Evolutionary conservation across 2,113 vertebrate species (phyloP).

Genomic region (Tachycineta bicolor): DNA sequence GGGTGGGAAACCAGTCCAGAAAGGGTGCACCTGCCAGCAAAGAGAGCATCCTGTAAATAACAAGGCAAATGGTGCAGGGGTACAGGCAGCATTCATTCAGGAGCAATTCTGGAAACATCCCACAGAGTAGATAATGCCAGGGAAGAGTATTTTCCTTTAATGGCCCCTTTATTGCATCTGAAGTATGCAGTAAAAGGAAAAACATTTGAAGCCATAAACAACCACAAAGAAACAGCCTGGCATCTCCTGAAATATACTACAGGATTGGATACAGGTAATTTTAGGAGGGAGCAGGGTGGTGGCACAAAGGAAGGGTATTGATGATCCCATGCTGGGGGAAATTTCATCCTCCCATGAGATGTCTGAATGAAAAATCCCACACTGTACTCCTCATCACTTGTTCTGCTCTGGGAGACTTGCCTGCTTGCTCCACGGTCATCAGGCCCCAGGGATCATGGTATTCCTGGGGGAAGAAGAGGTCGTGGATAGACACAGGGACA

Average conservation of each 20-base stretch:
- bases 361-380: neutral
- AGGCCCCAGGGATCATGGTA: neutral
- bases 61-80: neutral
- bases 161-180: neutral
- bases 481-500: neutral
- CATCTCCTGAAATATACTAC: neutral
- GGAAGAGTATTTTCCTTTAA: neutral
- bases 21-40: neutral
- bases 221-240: neutral
- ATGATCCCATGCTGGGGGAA: neutral
- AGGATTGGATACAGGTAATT: neutral
- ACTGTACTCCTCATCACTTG: too few species aligned
- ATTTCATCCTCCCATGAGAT: rapidly evolving
- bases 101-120: neutral
- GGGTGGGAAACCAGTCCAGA: neutral
- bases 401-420: neutral
- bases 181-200: conserved; percentile 13
- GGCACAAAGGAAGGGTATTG: neutral
- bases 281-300: neutral
- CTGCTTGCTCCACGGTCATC: neutral
- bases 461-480: neutral
- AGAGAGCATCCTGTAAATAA: neutral
- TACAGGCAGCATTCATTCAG: neutral
- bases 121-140: neutral
- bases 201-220: neutral